Evolutionary conservation across 1,140 invertebrate genomes (phyloP).

Genomic region (Anagrus nilaparvatae): DNA sequence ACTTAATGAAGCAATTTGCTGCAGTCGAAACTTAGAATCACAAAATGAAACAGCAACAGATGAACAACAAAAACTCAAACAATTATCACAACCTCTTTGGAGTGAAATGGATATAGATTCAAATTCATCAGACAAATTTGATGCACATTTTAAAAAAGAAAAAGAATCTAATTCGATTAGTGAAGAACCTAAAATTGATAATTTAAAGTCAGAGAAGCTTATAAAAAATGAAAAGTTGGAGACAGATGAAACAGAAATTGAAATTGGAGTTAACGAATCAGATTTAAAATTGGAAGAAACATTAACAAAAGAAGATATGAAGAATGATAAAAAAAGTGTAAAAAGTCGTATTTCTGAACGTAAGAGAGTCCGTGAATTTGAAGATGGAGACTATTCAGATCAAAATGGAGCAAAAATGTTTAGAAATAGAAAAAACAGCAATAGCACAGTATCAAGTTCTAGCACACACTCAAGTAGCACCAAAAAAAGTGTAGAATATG

Average conservation of each 20-base stretch:
- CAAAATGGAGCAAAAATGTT: conserved; percentile 18
- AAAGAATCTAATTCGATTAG: too few relatives aligned
- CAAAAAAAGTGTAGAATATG: conserved; percentile 42
- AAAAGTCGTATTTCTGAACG: conserved; percentile 15
- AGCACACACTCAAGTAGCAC: conserved; percentile 23
- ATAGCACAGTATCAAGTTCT: conserved; percentile 34
- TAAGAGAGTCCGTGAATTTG: conserved; percentile 14
- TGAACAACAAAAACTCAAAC: conserved; percentile 1
- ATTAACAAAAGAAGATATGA: conserved; percentile 18
- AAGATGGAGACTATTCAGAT: conserved; percentile 7
- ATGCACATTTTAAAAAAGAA: too few relatives aligned
- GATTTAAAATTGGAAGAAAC: too few relatives aligned
- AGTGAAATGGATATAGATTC: conserved; percentile 12
- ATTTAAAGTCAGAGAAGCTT: neutral
- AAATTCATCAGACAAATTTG: conserved; percentile 2
- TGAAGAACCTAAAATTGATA: neutral
- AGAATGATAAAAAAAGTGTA: conserved; percentile 11
- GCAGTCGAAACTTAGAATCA: conserved; percentile 15
- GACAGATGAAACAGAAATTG: conserved; percentile 10
- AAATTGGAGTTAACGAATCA: conserved; percentile 2
- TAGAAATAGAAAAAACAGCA: conserved; percentile 29
- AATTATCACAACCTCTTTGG: conserved; percentile 10
- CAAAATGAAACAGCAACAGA: conserved; percentile 2
- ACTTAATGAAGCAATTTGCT: conserved; percentile 24
- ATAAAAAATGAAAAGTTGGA: conserved; percentile 14